These are phyloP conservation scores for Tragelaphus buxtoni DNA, from an alignment of 2,113 vertebrate species.

Conservation along the genomic window DNA sequence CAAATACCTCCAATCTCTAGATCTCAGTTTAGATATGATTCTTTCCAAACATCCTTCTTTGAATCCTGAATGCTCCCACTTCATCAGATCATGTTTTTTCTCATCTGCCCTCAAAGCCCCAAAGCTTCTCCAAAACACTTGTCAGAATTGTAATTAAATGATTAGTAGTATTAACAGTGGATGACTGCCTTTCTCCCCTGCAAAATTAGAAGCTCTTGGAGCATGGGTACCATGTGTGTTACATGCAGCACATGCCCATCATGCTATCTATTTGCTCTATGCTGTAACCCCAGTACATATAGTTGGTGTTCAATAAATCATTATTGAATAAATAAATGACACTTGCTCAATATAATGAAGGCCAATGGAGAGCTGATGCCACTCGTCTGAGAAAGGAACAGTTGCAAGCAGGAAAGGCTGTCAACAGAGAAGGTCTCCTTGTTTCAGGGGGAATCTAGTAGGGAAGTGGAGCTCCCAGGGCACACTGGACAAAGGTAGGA, in stretches of 20 bases:
- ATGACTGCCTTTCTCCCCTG: not conserved
- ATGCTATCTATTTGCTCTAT: not conserved
- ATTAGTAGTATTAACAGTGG: not conserved
- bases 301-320: not conserved
- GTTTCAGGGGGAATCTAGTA: not conserved
- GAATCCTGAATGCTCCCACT: not conserved
- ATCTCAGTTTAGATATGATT: not conserved
- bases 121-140: not conserved
- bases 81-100: not conserved
- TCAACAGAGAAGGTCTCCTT: not conserved
- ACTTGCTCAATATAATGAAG: not conserved
- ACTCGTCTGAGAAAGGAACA: not conserved
- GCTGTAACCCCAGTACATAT: not conserved
- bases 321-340: not conserved
- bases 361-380: not conserved
- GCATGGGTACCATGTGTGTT: no score
- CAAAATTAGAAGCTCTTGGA: not conserved
- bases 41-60: not conserved
- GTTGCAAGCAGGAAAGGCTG: no score
- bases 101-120: not conserved
- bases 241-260: fast-evolving
- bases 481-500: no score
- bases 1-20: not conserved
- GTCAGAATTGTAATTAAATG: not conserved
- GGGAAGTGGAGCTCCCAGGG: not conserved